A percentile compares a stretch with the other conserved stretches of the same genome.
These are phyloP conservation scores for Sitophilus oryzae DNA, from an alignment of 1,140 invertebrate species.

Conservation along the genomic window DNA sequence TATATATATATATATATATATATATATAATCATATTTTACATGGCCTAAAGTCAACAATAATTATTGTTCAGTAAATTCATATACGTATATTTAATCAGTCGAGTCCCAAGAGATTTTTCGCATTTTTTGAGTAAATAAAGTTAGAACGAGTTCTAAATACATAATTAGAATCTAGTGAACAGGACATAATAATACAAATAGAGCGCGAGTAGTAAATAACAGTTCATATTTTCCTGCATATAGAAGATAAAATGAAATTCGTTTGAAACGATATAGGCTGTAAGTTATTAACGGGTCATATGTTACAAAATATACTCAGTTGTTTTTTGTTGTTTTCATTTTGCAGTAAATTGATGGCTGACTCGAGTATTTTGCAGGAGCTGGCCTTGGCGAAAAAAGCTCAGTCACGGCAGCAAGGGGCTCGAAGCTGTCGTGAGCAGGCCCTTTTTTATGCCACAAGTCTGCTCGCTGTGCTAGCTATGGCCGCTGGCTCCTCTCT, in stretches of 20 bases:
- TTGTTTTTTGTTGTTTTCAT: background rate
- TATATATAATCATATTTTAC: background rate
- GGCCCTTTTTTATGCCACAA: slow-evolving; percentile 72
- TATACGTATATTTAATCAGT: too few relatives aligned
- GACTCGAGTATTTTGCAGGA: slow-evolving; percentile 16
- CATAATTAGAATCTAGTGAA: too few relatives aligned
- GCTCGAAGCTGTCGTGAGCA: slow-evolving; percentile 66
- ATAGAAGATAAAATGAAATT: too few relatives aligned
- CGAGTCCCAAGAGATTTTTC: too few relatives aligned
- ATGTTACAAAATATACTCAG: background rate
- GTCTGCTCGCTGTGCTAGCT: slow-evolving; percentile 67
- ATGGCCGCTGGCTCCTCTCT: slow-evolving; percentile 75
- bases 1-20: background rate
- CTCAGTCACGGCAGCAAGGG: slow-evolving; percentile 42
- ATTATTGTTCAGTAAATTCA: background rate
- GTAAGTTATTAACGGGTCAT: too few relatives aligned
- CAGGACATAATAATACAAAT: too few relatives aligned
- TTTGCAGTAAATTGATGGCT: background rate
- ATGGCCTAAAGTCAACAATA: background rate
- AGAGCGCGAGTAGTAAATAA: too few relatives aligned
- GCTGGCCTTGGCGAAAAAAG: slow-evolving; percentile 32
- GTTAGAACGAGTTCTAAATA: too few relatives aligned
- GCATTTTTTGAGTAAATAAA: too few relatives aligned
- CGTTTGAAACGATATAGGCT: too few relatives aligned
- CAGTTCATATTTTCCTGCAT: too few relatives aligned